Base-by-base conservation (phyloP, 2,888 invertebrate species). In the Melanotus villosus region DNA sequence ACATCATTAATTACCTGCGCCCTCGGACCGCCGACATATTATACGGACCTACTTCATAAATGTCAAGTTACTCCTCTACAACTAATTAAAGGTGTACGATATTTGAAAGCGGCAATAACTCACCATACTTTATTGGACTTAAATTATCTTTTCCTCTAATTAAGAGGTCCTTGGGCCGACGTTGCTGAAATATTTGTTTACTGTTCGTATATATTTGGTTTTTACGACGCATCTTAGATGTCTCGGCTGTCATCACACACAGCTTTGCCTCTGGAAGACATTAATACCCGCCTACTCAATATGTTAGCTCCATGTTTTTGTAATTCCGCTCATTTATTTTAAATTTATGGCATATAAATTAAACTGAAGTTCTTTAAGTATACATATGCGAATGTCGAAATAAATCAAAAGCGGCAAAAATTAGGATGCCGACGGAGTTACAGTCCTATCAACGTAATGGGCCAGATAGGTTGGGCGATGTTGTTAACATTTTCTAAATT, bases 61-160 rank as follows among this genome's bases (percentile, higher is more conserved):
- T 80, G 82, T 80, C 81, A 80, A 77, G 78, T 75, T 75, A 76
- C 79, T 80, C 77, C 78, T 80, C 79, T 79, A 78, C 80, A 78
- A 81, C 82, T 83, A 83, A 83, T 83, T 82, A 82, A 81, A 81
- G 80, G 80, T 80, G 82, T 82, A 81, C 80, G 77, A 80, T 80
- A 78, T 80, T 80, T 80, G 80, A 80, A 80, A 79, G 79, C 76
- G 59, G 76, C 77, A 70, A 81, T 83, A 82, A 82, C 75, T 81
- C 78, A 81, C 73, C 63, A 73, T 73, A 77, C 75, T 81, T 81
- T 81, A 81, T 81, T 78, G 76, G 79, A 74, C 75, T 77, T 75
- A 74, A 77, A 79, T 79, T 79, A 76, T 78, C 77, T 75, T 75
- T 74, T 73, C 72, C 71, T 76, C 74, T 80, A 79, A 80, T 80